Conservation (phyloP, 1,140 invertebrate species). For the Hylaeus volcanicus region DNA sequence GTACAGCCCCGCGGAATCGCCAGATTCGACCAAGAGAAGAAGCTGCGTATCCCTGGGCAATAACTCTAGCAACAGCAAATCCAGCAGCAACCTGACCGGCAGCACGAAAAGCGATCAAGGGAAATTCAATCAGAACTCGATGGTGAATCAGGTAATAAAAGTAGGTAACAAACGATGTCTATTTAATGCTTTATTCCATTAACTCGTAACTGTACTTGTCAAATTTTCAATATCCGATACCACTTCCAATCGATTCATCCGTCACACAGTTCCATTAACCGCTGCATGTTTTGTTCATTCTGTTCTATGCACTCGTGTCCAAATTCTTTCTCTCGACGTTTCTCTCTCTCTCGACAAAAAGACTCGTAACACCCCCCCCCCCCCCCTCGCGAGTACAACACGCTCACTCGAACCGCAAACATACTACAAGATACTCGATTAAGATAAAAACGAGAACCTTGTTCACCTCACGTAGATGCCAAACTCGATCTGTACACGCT, state of each 20-base stretch:
- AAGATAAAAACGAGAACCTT: background rate
- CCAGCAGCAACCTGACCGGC: constrained; percentile 86
- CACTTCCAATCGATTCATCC: constrained; percentile 46
- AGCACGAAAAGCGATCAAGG: constrained; percentile 85
- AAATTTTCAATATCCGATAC: constrained; percentile 44
- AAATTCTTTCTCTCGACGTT: constrained; percentile 28
- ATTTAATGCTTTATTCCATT: constrained; percentile 38
- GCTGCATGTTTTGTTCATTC: constrained; percentile 44
- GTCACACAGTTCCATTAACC: constrained; percentile 21
- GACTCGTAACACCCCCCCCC: background rate
- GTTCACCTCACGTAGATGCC: background rate
- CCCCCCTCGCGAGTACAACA: background rate
- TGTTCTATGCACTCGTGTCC: constrained; percentile 42
- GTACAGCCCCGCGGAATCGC: constrained; percentile 82
- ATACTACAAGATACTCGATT: background rate
- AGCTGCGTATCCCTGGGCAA: constrained; percentile 88
- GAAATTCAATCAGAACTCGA: constrained; percentile 79
- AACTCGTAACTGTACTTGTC: constrained; percentile 29
- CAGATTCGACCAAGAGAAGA: constrained; percentile 85
- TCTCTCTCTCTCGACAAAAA: background rate
- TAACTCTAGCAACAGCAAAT: constrained; percentile 87
- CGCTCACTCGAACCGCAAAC: background rate
- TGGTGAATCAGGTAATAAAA: constrained; percentile 78
- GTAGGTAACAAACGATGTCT: constrained; percentile 47
- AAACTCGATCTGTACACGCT: constrained; percentile 36